These are phyloP conservation scores for Okapia johnstoni DNA, from an alignment of 2,113 vertebrate species.

Conservation along the genomic window DNA sequence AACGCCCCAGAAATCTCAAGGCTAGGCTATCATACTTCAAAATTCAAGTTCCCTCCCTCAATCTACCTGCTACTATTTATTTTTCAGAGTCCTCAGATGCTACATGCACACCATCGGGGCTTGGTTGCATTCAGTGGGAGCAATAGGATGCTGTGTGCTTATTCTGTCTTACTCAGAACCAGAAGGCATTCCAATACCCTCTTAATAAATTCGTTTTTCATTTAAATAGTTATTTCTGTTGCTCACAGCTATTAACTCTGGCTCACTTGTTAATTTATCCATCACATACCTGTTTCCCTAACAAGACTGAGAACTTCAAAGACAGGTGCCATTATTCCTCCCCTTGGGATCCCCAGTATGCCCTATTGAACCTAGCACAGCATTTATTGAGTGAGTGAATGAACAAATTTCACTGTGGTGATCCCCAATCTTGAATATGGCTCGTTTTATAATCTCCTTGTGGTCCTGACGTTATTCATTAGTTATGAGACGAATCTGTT, in stretches of 20 bases:
- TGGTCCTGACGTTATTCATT: background rate
- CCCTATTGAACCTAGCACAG: background rate
- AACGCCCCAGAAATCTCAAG: background rate
- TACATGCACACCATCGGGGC: background rate
- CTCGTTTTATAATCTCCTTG: background rate
- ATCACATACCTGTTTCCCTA: background rate
- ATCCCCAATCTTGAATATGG: background rate
- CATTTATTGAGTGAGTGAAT: background rate
- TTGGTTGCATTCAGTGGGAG: background rate
- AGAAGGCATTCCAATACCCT: background rate
- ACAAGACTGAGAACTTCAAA: background rate
- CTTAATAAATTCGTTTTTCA: background rate
- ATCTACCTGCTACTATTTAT: background rate
- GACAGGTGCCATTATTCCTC: background rate
- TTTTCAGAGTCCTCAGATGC: background rate
- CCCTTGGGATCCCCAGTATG: background rate
- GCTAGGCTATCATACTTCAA: background rate
- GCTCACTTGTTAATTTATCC: background rate
- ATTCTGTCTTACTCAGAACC: background rate
- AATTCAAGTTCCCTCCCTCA: background rate
- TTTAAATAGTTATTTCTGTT: background rate
- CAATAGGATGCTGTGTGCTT: background rate
- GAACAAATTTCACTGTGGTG: background rate
- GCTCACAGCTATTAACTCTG: background rate
- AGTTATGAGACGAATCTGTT: background rate